These are phyloP conservation scores for Porites cylindrica DNA, from an alignment of 92 coral and sea anemone genomes.

Conservation along the genomic window DNA sequence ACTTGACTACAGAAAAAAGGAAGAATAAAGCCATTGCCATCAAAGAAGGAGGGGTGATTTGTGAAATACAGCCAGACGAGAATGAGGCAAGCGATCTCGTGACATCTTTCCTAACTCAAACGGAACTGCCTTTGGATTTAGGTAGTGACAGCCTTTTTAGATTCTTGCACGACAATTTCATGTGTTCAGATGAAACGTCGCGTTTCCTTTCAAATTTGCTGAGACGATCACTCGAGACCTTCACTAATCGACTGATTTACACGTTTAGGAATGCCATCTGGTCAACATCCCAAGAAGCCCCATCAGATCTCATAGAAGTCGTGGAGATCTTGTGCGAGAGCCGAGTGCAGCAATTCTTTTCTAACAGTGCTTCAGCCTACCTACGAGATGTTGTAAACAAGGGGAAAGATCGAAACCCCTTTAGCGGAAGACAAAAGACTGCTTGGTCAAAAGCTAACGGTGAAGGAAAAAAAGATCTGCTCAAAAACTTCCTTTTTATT, in stretches of 20 bases:
- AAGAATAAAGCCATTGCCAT: not conserved
- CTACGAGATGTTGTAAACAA: not conserved
- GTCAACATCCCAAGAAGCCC: not conserved
- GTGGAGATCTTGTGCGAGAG: not conserved
- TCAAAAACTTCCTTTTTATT: not conserved
- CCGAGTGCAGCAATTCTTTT: constrained; percentile 5
- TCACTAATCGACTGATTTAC: not conserved
- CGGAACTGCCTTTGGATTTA: not conserved
- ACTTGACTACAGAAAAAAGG: not conserved
- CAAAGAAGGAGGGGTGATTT: not conserved
- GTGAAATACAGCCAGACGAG: not conserved
- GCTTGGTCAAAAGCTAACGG: not conserved
- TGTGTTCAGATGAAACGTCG: not conserved
- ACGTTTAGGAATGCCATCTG: not conserved
- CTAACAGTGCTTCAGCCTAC: not conserved
- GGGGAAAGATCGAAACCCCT: not conserved
- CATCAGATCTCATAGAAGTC: not conserved
- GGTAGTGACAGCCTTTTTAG: not conserved
- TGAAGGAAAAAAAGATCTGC: not conserved
- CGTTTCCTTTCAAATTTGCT: not conserved
- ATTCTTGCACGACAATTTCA: not conserved
- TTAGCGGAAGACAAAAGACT: not conserved
- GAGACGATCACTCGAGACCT: not conserved
- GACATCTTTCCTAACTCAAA: not conserved
- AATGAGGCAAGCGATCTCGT: not conserved